phyloP scores from a whole-genome alignment of 2,113 vertebrate genomes.

The Trachemys scripta region DNA sequence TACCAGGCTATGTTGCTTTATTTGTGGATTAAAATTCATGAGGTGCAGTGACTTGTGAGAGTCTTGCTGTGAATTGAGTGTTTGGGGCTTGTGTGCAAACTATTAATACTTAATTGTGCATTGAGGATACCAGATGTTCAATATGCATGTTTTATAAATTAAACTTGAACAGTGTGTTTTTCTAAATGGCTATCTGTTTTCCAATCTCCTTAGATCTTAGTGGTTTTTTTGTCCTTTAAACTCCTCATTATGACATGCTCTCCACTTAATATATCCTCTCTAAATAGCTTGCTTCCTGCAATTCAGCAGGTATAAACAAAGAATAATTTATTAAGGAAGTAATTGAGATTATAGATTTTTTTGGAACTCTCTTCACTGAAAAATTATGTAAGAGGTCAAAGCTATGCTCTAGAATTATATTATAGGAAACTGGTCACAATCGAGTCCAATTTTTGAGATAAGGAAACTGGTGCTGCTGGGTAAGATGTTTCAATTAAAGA shows the following conservation, averaged over 20 bases:
- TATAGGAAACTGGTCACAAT: slow-evolving; percentile 9
- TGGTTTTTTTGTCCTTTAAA: slow-evolving; percentile 66
- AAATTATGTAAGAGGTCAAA: slow-evolving; percentile 51
- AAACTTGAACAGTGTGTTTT: background rate
- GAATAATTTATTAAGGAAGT: slow-evolving; percentile 52
- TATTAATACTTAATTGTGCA: slow-evolving; percentile 3
- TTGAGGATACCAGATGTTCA: slow-evolving; percentile 38
- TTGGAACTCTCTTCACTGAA: slow-evolving; percentile 16
- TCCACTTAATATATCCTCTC: slow-evolving; percentile 11
- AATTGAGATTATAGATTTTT: slow-evolving; percentile 67
- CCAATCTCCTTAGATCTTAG: slow-evolving; percentile 7
- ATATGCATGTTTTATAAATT: slow-evolving; percentile 24
- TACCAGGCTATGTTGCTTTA: background rate
- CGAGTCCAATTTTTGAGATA: background rate
- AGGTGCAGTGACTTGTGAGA: background rate
- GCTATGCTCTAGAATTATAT: slow-evolving; percentile 14
- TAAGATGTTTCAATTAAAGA: slow-evolving; percentile 35
- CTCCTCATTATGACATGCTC: slow-evolving; percentile 47
- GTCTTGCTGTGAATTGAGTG: slow-evolving; percentile 6
- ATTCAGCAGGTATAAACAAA: slow-evolving; percentile 38
- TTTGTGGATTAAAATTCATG: background rate
- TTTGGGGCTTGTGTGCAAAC: slow-evolving; percentile 13
- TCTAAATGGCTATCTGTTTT: background rate
- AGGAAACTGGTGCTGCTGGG: background rate
- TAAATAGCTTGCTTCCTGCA: slow-evolving; percentile 62